A percentile compares a stretch with the other conserved stretches of the same genome.
Conservation (phyloP, 2,113 vertebrate species). For the Corydoras sp. region DNA sequence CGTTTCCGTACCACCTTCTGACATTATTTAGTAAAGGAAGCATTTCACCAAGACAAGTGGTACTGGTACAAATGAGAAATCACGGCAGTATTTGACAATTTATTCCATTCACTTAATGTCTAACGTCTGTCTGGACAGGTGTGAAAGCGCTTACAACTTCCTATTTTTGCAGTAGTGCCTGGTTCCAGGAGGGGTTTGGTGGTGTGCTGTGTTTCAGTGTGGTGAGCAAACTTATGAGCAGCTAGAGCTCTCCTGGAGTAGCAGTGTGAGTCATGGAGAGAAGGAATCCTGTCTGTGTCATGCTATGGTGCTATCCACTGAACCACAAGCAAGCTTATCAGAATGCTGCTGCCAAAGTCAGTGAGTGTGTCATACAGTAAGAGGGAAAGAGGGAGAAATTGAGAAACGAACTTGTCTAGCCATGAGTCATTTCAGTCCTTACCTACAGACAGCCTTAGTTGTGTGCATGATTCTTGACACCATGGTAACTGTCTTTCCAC, state of each 20-base stretch:
- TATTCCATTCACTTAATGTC: slow-evolving; percentile 64
- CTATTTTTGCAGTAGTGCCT: slow-evolving; percentile 57
- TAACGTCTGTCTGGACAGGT: slow-evolving; percentile 66
- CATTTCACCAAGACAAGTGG: slow-evolving; percentile 6
- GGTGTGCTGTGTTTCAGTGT: slow-evolving; percentile 50
- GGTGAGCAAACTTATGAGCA: slow-evolving; percentile 27
- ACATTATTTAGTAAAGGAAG: no score
- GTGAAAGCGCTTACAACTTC: slow-evolving; percentile 55
- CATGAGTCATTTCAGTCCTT: slow-evolving; percentile 72
- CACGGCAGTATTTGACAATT: slow-evolving; percentile 45
- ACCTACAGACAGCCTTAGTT: slow-evolving; percentile 50
- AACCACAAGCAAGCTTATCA: slow-evolving; percentile 28
- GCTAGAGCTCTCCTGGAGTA: slow-evolving; percentile 18
- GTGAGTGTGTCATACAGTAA: slow-evolving; percentile 35
- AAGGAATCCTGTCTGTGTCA: slow-evolving; percentile 21
- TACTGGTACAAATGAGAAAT: slow-evolving; percentile 13
- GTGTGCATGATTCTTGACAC: slow-evolving; percentile 46
- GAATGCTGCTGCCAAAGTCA: slow-evolving; percentile 5
- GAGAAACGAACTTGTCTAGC: slow-evolving; percentile 57
- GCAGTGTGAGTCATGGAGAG: slow-evolving; percentile 15
- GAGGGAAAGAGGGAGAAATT: slow-evolving; percentile 49
- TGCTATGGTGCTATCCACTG: slow-evolving; percentile 4
- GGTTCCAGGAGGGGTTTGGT: slow-evolving; percentile 48
- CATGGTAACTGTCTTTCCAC: slow-evolving; percentile 30
- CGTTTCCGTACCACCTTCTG: no score